Evolutionary conservation across 2,113 vertebrate genomes (phyloP).

Genomic region (Oceanites oceanicus): DNA sequence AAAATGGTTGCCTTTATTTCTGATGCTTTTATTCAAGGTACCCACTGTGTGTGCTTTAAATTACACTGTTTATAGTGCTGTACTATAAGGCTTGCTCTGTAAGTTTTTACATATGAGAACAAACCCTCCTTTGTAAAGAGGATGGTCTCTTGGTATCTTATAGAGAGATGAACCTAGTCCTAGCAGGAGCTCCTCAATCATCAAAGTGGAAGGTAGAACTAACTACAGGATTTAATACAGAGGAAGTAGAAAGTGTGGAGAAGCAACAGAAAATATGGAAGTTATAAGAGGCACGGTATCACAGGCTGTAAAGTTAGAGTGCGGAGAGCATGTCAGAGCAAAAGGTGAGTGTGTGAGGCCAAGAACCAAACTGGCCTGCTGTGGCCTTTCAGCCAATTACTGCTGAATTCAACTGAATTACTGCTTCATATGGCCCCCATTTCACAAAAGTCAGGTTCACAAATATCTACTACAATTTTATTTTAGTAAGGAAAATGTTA

Average conservation of each 20-base stretch:
- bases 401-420: too few relatives aligned
- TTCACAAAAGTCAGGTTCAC: neutral
- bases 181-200: neutral
- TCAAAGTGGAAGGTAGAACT: neutral
- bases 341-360: neutral
- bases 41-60: neutral
- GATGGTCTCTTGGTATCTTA: neutral
- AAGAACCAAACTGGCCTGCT: neutral
- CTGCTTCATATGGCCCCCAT: neutral
- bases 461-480: neutral
- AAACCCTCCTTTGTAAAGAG: neutral
- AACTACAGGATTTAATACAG: neutral
- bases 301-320: neutral
- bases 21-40: neutral
- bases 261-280: neutral
- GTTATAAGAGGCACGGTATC: neutral
- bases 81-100: neutral
- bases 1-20: neutral
- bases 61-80: neutral
- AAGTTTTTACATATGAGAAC: neutral
- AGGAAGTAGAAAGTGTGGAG: neutral
- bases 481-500: neutral
- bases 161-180: neutral
- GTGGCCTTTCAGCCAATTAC: neutral
- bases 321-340: neutral